Evolutionary conservation across 2,797 vertebrate species (phyloP).

Genomic region (Epinephelus coioides): DNA sequence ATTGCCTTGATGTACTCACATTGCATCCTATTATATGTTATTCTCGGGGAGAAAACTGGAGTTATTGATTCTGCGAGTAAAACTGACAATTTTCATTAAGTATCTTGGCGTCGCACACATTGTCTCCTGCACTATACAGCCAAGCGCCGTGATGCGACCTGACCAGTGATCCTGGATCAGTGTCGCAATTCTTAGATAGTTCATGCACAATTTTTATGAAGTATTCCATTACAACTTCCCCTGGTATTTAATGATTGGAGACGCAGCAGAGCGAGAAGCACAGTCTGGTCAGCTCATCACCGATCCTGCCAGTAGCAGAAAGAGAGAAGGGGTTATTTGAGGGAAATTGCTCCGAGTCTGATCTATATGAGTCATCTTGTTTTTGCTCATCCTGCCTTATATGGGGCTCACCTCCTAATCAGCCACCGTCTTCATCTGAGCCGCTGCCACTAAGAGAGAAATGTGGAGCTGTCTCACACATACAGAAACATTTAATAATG

Average conservation of each 20-base stretch:
- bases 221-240: constrained; percentile 59
- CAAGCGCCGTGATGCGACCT: constrained; percentile 43
- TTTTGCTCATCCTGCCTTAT: constrained; percentile 62
- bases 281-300: constrained; percentile 72
- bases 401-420: constrained; percentile 55
- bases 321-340: constrained; percentile 65
- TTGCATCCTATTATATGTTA: constrained; percentile 78
- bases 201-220: constrained; percentile 64
- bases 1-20: constrained; percentile 78
- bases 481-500: constrained; percentile 43
- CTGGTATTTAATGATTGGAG: constrained; percentile 66
- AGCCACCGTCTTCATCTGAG: constrained; percentile 35
- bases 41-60: constrained; percentile 66
- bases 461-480: constrained; percentile 33
- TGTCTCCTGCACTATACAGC: constrained; percentile 34
- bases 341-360: constrained; percentile 64
- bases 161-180: constrained; percentile 58
- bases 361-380: constrained; percentile 74
- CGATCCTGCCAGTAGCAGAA: constrained; percentile 53
- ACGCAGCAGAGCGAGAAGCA: constrained; percentile 59
- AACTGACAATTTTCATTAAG: constrained; percentile 76
- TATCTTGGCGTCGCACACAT: constrained; percentile 37
- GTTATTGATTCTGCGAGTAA: constrained; percentile 76
- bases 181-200: constrained; percentile 41
- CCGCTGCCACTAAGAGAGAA: constrained; percentile 10